Base-by-base conservation (phyloP, 2,888 invertebrate species). In the Lissocephala sabroskyi region DNA sequence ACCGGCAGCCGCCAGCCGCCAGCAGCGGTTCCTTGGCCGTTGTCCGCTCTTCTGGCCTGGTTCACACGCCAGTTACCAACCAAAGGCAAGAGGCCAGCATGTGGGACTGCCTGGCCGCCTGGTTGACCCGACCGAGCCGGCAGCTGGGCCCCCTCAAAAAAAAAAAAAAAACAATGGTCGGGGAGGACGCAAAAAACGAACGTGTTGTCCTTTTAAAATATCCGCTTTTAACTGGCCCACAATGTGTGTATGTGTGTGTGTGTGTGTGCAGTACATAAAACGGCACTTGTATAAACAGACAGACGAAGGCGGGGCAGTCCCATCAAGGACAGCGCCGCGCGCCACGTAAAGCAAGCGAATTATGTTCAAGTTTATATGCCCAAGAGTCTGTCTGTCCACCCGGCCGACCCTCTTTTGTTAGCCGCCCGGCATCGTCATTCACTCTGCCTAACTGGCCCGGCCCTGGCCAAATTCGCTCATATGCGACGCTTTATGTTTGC, bases 401-500 rank as follows among this genome's bases (percentile, higher is more conserved):
- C 14, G 14, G 5, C 35, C 14, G 7, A 9, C 13, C 23, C n/a
- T 19, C 23, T 3, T 39, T 2, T 14, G 17, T 39, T 4, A 19
- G 13, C 32, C 26, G n/a, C 53, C 48, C 26, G 17, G 11, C 40
- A 47, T 28, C 30, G 39, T 42, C 48, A 49, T 41, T 35, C 14
- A 7, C 16, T 35, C 16, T 35, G 1, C 16, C 7, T 23, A 5
- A 35, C 16, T 13, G 13, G 5, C 1, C 30, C 13, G 30, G n/a
- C 30, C n/a, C 17, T 35, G 46, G 19, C 36, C 28, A 33, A 32
- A 37, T 42, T 37, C 39, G 49, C 37, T 65, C 74, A 70, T 70
- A 62, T 68, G 74, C 50, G 45, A 74, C 48, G 65, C 67, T 68
- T 74, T 68, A 70, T 68, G 70, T 74, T 68, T 68, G 70, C 60